A percentile compares a stretch with the other conserved stretches of the same genome.
Evolutionary conservation across 1,140 invertebrate species (phyloP).

Genomic region (Himalopsyche phryganea): DNA sequence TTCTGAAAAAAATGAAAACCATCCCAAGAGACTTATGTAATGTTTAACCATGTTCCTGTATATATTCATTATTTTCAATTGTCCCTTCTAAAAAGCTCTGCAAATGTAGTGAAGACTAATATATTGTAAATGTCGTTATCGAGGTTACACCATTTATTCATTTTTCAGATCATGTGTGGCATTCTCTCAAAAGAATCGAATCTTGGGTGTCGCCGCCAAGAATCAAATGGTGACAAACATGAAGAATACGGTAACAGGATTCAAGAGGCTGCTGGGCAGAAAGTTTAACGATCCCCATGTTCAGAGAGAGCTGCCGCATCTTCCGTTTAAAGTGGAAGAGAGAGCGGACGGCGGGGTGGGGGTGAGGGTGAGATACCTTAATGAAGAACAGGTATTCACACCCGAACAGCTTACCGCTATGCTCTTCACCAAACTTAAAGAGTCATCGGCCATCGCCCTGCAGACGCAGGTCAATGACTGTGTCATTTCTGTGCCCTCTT

Average conservation of each 20-base stretch:
- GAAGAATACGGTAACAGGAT: conserved; percentile 92
- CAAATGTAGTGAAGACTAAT: too few relatives aligned
- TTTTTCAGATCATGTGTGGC: conserved; percentile 88
- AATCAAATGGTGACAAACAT: conserved; percentile 96
- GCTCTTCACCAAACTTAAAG: conserved; percentile 95
- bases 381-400: conserved; percentile 82
- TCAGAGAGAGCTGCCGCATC: conserved; percentile 70
- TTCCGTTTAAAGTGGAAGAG: conserved; percentile 73
- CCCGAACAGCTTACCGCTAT: conserved; percentile 91
- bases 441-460: conserved; percentile 80
- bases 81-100: too few relatives aligned
- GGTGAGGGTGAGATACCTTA: conserved; percentile 83
- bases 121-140: too few relatives aligned
- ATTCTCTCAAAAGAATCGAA: conserved; percentile 87
- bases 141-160: too few relatives aligned
- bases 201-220: conserved; percentile 93
- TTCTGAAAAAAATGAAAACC: too few relatives aligned
- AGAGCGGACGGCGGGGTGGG: conserved; percentile 71
- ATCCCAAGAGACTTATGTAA: too few relatives aligned
- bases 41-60: too few relatives aligned
- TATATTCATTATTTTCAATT: too few relatives aligned
- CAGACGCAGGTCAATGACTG: conserved; percentile 93
- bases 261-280: conserved; percentile 88
- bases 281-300: conserved; percentile 84
- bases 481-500: conserved; percentile 94